Conservation (phyloP, 2,888 invertebrate genomes). For the Polydrusus tereticollis region DNA sequence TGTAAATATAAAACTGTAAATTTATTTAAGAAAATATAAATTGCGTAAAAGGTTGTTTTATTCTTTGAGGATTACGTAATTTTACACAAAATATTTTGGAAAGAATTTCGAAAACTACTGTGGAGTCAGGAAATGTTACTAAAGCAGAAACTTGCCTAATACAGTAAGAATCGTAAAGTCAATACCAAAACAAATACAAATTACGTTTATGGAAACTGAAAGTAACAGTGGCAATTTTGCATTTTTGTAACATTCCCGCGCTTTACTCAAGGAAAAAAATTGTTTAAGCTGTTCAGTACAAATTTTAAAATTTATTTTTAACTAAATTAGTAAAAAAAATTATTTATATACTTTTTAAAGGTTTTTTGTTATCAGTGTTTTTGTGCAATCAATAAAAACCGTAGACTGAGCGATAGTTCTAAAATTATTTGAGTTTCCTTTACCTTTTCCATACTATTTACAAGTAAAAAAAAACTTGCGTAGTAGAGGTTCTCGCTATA, state of each 20-base stretch:
- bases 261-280: conserved; percentile 14
- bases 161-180: background rate
- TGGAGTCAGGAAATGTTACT: conserved; percentile 13
- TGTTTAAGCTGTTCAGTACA: conserved; percentile 45
- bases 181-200: background rate
- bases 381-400: conserved; percentile 66
- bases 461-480: too few species aligned
- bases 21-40: conserved; percentile 63
- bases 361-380: conserved; percentile 65
- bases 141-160: background rate
- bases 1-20: conserved; percentile 66
- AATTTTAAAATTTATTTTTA: conserved; percentile 43
- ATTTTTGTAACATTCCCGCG: conserved; percentile 9
- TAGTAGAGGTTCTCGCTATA: too few species aligned
- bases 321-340: conserved; percentile 40
- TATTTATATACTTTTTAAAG: conserved; percentile 40
- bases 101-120: conserved; percentile 23
- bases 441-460: conserved; percentile 5
- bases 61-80: conserved; percentile 35
- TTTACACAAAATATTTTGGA: conserved; percentile 30
- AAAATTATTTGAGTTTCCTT: conserved; percentile 54
- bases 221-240: background rate
- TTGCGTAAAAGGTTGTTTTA: conserved; percentile 46
- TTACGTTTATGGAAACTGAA: too few species aligned
- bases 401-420: conserved; percentile 66